Conservation (phyloP, 2,113 vertebrate species). For the Anseranas semipalmata region DNA sequence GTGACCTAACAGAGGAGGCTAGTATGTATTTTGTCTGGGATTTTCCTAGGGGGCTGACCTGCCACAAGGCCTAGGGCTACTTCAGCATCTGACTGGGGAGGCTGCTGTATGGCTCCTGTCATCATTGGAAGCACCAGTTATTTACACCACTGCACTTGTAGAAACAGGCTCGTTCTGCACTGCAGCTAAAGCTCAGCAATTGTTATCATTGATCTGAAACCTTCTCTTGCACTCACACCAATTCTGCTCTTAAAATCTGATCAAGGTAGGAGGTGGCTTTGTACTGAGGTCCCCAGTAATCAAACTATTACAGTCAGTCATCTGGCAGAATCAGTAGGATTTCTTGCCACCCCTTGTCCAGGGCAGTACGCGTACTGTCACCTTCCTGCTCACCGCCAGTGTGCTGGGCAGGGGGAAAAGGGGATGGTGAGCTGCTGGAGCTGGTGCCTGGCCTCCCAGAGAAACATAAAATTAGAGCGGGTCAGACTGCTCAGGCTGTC, state of each 20-base stretch:
- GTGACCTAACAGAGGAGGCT: background rate
- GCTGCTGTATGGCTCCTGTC: background rate
- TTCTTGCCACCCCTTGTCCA: background rate
- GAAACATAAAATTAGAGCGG: background rate
- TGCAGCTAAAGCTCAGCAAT: background rate
- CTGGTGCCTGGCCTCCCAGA: background rate
- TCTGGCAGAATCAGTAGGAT: background rate
- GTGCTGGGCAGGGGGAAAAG: background rate
- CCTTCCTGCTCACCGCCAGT: background rate
- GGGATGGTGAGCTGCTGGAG: background rate
- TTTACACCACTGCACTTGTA: background rate
- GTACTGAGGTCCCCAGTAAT: background rate
- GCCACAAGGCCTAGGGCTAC: background rate
- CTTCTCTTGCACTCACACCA: background rate
- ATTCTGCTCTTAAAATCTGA: background rate
- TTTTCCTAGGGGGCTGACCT: background rate
- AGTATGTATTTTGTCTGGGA: background rate
- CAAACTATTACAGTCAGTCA: background rate
- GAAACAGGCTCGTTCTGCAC: accelerated
- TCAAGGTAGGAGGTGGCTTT: background rate
- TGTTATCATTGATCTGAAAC: background rate
- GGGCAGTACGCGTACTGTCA: background rate
- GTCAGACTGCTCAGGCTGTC: background rate
- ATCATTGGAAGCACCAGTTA: background rate
- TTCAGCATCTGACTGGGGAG: background rate